Evolutionary conservation across 2,888 invertebrate genomes (phyloP).

Genomic region (Hydrotaea diabolus): DNA sequence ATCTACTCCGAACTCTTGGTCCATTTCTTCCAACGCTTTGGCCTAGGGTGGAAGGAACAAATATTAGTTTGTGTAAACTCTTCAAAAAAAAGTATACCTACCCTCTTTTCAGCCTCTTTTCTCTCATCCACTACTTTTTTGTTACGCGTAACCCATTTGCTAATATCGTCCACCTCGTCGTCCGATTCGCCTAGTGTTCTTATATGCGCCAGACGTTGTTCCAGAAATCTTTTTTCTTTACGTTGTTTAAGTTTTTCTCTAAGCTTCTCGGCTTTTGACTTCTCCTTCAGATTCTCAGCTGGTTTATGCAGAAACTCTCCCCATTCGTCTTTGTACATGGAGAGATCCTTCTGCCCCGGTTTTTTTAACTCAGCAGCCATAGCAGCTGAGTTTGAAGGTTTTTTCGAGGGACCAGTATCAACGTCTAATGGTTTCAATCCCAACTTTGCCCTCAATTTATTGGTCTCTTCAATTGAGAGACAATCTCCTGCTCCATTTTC

Average conservation of each 20-base stretch:
- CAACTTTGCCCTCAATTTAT: conserved; percentile 93
- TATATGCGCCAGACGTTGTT: conserved; percentile 86
- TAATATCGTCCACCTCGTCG: conserved; percentile 88
- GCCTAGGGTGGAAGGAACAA: conserved; percentile 83
- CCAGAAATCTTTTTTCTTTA: conserved; percentile 87
- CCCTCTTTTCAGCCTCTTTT: conserved; percentile 89
- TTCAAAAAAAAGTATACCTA: conserved; percentile 60
- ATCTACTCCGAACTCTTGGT: conserved; percentile 95
- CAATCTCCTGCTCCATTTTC: conserved; percentile 82
- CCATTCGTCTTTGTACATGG: conserved; percentile 79
- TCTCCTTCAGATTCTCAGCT: conserved; percentile 87
- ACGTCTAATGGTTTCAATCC: conserved; percentile 95
- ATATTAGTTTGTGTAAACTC: not conserved
- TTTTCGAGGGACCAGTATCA: conserved; percentile 76
- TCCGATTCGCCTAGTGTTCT: conserved; percentile 90
- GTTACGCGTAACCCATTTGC: conserved; percentile 91
- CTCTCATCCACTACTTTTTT: conserved; percentile 89
- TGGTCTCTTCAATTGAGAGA: conserved; percentile 91
- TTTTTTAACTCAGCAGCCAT: conserved; percentile 53
- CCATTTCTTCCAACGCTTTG: conserved; percentile 96
- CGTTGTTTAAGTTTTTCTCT: conserved; percentile 89
- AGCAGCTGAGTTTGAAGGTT: conserved; percentile 60
- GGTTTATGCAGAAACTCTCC: conserved; percentile 95
- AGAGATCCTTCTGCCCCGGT: conserved; percentile 73
- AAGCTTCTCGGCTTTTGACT: conserved; percentile 89